Base-by-base conservation (phyloP, 2,113 vertebrate species). In the Onychostruthus taczanowskii region DNA sequence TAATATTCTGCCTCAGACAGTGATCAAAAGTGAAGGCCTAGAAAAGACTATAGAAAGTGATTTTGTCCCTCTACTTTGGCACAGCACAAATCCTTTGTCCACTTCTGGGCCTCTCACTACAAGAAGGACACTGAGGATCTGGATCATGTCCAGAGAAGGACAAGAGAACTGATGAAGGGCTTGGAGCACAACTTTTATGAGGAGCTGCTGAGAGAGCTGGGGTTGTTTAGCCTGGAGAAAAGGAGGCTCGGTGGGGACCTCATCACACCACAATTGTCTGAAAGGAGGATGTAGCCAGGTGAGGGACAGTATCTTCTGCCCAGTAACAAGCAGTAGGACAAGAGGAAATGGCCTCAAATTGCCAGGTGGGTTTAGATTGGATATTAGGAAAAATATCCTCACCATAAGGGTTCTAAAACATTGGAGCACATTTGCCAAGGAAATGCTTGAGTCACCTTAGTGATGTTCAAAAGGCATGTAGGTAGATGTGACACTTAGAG, bases 81-180 rank as follows among this genome's bases (percentile, higher is more conserved):
- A 2, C 16, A 50, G 2, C 28, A 68, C 1, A 4, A 82, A 41
- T 59, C 7, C 14, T 22, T 24, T 20, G 27, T 31, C 18, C 22
- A 27, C 37, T 59, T 77, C 46, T 64, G 28, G 28, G 10, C 1
- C 31, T 2, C 4, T 69, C 35, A 26, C 9, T 44, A 19, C 11
- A 49, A 21, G n/a, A 52, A 47, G 24, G 50, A 37, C 6, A 17
- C 4, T 30, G 56, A 80, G 21, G 10, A 50, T 15, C 39, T 46
- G 50, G 9, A 59, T 9, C 1, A 0, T 14, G 3, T 44, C n/a
- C 46, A 55, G 21, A 79, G n/a, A 64, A 69, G 5, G 1, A 16
- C 24, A 55, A 4, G 1, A 4, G 55, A 83, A 9, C 9, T 28
- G 8, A 7, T 49, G 18, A n/a, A 26, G 16, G 10, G 6, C 39